phyloP scores from a whole-genome alignment of 2,797 vertebrate genomes.

The Pterois miles region DNA sequence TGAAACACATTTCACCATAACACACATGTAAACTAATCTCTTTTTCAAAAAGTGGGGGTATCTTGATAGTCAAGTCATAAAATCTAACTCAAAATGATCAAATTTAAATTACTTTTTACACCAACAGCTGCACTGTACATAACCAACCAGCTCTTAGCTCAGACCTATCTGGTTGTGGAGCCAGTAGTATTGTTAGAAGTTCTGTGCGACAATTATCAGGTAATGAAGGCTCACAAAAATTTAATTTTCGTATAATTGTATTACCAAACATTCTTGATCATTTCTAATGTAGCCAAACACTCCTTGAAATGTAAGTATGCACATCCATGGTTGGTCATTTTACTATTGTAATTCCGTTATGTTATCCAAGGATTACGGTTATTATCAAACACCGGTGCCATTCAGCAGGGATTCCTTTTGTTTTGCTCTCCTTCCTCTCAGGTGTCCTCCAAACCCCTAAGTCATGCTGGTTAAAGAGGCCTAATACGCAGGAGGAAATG shows the following conservation, averaged over 20 bases:
- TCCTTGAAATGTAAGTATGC: conserved; percentile 12
- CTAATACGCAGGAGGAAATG: conserved; percentile 21
- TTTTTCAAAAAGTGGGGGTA: neutral
- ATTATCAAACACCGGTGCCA: conserved; percentile 28
- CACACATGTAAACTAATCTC: conserved; percentile 8
- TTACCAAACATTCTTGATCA: conserved; percentile 18
- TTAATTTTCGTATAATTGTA: neutral
- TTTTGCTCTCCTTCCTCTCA: conserved; percentile 35
- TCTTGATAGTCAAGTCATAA: neutral
- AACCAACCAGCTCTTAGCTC: conserved; percentile 2
- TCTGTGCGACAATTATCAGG: conserved; percentile 12
- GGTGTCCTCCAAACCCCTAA: conserved; percentile 42
- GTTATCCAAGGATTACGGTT: conserved; percentile 35
- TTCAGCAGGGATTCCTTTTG: conserved; percentile 41
- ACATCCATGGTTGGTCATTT: conserved; percentile 20
- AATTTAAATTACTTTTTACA: conserved; percentile 17
- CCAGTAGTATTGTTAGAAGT: conserved; percentile 8
- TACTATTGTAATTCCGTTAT: conserved; percentile 13
- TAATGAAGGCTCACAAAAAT: conserved; percentile 19
- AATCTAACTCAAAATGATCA: neutral
- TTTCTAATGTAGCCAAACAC: conserved; percentile 27
- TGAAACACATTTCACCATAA: conserved; percentile 9
- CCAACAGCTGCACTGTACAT: neutral
- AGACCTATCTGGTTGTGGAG: neutral
- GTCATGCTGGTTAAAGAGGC: conserved; percentile 49